These are phyloP conservation scores for Temnothorax longispinosus DNA, from an alignment of 1,140 invertebrate species.

Conservation along the genomic window DNA sequence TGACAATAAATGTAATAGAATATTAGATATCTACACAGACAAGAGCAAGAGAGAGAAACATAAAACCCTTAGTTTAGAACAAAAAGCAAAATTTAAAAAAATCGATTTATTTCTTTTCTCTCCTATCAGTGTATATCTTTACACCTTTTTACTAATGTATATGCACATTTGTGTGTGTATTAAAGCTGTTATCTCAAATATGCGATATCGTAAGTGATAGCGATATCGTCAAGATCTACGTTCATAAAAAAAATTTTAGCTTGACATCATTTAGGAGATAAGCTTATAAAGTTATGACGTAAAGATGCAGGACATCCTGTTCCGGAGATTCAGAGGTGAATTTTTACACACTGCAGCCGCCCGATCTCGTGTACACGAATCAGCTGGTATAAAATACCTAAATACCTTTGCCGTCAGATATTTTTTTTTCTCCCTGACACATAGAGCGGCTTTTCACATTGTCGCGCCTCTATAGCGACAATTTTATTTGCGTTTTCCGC, in stretches of 20 bases:
- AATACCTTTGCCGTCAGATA: constrained; percentile 37
- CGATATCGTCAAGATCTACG: neutral
- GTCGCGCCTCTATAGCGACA: constrained; percentile 6
- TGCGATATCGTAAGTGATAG: neutral
- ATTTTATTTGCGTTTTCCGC: constrained; percentile 62
- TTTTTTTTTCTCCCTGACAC: constrained; percentile 13
- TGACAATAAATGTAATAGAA: neutral
- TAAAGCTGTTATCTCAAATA: neutral
- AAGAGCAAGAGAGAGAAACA: neutral
- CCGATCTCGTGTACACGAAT: neutral
- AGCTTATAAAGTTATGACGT: constrained; percentile 22
- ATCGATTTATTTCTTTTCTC: neutral
- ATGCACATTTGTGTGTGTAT: neutral
- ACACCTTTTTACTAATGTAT: neutral
- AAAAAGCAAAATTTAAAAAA: neutral
- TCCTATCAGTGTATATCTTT: neutral
- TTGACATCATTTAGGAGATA: neutral
- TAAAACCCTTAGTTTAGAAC: neutral
- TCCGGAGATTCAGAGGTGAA: neutral
- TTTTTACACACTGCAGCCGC: constrained; percentile 14
- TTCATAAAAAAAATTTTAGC: neutral
- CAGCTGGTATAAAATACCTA: constrained; percentile 9
- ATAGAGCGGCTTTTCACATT: constrained; percentile 36
- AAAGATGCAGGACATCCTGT: neutral
- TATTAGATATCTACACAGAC: neutral